These are phyloP conservation scores for Campoplex nolae DNA, from an alignment of 2,888 invertebrate genomes.

Conservation along the genomic window DNA sequence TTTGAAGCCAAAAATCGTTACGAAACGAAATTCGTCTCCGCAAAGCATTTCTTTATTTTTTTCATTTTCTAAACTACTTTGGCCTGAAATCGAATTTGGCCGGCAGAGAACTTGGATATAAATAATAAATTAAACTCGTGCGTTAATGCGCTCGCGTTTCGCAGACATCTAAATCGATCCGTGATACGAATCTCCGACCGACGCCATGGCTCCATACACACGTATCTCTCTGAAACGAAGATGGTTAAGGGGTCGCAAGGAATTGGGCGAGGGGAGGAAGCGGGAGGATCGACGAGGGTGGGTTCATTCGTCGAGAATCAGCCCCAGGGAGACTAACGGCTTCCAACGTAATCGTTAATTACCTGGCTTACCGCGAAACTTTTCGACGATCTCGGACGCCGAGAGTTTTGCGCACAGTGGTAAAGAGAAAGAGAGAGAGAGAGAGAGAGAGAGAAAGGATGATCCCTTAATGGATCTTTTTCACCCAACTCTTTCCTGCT, in stretches of 20 bases:
- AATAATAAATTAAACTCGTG: conserved; percentile 70
- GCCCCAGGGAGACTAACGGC: conserved; percentile 74
- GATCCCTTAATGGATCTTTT: conserved; percentile 75
- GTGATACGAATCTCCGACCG: conserved; percentile 74
- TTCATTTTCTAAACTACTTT: neutral
- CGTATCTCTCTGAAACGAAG: neutral
- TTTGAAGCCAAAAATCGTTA: no score
- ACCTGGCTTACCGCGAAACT: conserved; percentile 79
- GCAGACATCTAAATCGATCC: conserved; percentile 76
- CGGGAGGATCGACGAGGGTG: conserved; percentile 1
- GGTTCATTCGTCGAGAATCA: conserved; percentile 73
- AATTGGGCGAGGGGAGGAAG: conserved; percentile 9
- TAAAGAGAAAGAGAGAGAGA: neutral
- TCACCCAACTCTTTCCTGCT: conserved; percentile 3
- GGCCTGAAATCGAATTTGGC: neutral
- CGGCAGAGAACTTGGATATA: neutral
- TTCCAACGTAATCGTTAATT: conserved; percentile 78
- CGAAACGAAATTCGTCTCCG: neutral
- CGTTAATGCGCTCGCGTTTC: conserved; percentile 55
- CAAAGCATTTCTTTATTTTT: neutral
- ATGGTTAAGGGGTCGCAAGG: conserved; percentile 16
- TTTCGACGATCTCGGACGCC: conserved; percentile 76
- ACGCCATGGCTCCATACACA: conserved; percentile 33
- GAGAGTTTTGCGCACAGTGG: conserved; percentile 62
- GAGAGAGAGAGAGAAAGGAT: conserved; percentile 13